Evolutionary conservation across 2,797 vertebrate genomes (phyloP).

Genomic region (Enteromius fasciolatus): DNA sequence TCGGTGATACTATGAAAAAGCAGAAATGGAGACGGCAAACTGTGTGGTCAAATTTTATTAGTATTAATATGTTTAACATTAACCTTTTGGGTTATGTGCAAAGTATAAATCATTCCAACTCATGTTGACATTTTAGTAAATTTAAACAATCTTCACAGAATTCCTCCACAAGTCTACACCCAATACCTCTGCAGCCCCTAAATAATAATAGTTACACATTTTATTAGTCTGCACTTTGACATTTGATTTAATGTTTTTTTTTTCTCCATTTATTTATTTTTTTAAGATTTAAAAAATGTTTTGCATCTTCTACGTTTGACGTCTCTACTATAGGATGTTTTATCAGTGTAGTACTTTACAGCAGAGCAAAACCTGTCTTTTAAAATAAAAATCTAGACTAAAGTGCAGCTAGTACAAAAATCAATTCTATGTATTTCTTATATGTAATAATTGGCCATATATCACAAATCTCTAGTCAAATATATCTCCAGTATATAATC

Average conservation of each 20-base stretch:
- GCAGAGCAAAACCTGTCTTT: conserved; percentile 65
- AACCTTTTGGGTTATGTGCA: conserved; percentile 41
- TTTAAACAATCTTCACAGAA: conserved; percentile 40
- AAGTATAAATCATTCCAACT: conserved; percentile 40
- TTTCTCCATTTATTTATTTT: not conserved
- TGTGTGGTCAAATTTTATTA: conserved; percentile 49
- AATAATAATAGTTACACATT: not conserved
- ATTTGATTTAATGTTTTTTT: not conserved
- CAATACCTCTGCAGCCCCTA: not conserved
- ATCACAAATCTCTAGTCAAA: conserved; percentile 46
- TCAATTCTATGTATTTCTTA: conserved; percentile 51
- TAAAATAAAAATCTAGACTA: conserved; percentile 51
- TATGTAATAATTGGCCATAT: conserved; percentile 45
- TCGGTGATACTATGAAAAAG: not conserved
- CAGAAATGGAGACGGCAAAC: not conserved
- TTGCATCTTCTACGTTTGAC: not conserved
- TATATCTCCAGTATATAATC: conserved; percentile 49
- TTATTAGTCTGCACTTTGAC: conserved; percentile 22
- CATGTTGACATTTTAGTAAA: conserved; percentile 26
- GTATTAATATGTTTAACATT: conserved; percentile 49
- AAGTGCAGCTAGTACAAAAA: conserved; percentile 55
- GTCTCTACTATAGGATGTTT: conserved; percentile 36
- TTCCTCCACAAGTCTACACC: not conserved
- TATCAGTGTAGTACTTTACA: conserved; percentile 69
- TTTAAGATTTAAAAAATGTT: not conserved